Conservation (phyloP, 2,888 invertebrate genomes). For the Carterocephalus palaemon region DNA sequence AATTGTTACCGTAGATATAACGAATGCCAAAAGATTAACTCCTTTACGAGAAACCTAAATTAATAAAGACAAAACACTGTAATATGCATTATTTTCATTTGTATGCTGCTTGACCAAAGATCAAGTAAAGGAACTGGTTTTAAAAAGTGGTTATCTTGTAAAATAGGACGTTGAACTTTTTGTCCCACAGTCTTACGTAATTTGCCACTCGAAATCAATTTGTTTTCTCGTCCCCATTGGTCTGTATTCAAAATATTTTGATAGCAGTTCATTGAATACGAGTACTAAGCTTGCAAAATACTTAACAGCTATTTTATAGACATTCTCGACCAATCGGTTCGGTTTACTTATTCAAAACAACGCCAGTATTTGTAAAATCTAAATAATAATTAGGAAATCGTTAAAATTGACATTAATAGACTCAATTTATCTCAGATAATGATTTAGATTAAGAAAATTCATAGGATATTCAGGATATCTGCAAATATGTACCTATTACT, state of each 20-base stretch:
- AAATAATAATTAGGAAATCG: conserved; percentile 28
- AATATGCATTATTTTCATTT: conserved; percentile 33
- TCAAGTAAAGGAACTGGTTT: conserved; percentile 62
- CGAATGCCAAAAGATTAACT: too few relatives aligned
- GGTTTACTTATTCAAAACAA: conserved; percentile 10
- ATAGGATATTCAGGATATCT: conserved; percentile 1
- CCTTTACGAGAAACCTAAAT: too few relatives aligned
- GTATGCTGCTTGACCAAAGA: conserved; percentile 48
- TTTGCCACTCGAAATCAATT: conserved; percentile 52
- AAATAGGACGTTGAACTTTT: conserved; percentile 72
- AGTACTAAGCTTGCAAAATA: conserved; percentile 9
- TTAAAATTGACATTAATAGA: conserved; percentile 29
- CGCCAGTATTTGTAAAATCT: conserved; percentile 3
- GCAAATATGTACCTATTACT: conserved; percentile 4
- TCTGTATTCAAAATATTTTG: conserved; percentile 2
- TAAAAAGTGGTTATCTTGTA: conserved; percentile 66
- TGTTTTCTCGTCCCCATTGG: conserved; percentile 47
- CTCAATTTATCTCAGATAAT: conserved; percentile 29
- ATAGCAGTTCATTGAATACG: neutral
- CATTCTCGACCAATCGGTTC: conserved; percentile 1
- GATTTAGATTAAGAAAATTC: conserved; percentile 19
- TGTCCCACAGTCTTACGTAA: conserved; percentile 59
- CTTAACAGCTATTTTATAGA: neutral
- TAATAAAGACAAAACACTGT: too few relatives aligned
- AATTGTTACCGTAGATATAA: too few relatives aligned